A percentile compares a stretch with the other conserved stretches of the same genome.
These are phyloP conservation scores for Dynastes tityus DNA, from an alignment of 2,888 invertebrate genomes.

Conservation along the genomic window DNA sequence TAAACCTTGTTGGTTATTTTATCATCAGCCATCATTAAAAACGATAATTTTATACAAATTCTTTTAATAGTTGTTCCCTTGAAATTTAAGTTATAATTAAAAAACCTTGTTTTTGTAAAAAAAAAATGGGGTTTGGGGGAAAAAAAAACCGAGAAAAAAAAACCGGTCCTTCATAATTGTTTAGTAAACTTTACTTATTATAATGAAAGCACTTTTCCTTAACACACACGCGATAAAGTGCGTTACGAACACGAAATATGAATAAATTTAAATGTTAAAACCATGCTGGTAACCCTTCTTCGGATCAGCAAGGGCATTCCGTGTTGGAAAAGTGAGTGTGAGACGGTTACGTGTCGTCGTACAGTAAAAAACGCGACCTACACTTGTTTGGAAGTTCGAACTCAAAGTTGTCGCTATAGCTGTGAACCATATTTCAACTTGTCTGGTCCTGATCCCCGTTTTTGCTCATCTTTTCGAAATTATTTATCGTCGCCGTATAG, in stretches of 20 bases:
- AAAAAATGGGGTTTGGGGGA: no score
- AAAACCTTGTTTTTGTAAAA: no score
- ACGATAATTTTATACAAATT: no score
- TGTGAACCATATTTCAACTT: slow-evolving; percentile 1
- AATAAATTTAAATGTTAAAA: slow-evolving; percentile 7
- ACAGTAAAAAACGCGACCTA: slow-evolving; percentile 1
- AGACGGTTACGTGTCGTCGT: not conserved
- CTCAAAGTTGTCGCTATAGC: not conserved
- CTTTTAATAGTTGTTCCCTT: no score
- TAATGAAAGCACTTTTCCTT: not conserved
- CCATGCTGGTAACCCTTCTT: not conserved
- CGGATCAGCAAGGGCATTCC: not conserved
- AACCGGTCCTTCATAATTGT: not conserved
- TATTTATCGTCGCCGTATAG: slow-evolving; percentile 4
- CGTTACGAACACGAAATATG: not conserved
- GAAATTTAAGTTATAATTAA: no score
- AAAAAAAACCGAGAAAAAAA: no score
- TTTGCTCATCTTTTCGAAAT: slow-evolving; percentile 3
- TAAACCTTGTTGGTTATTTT: no score
- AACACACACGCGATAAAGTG: not conserved
- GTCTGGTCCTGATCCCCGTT: not conserved
- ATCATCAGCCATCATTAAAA: no score
- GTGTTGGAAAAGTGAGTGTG: not conserved
- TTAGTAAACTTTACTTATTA: not conserved
- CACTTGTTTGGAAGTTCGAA: not conserved